A percentile compares a stretch with the other conserved stretches of the same genome.
Conservation (phyloP, 1,140 invertebrate genomes). For the Catajapyx aquilonaris region DNA sequence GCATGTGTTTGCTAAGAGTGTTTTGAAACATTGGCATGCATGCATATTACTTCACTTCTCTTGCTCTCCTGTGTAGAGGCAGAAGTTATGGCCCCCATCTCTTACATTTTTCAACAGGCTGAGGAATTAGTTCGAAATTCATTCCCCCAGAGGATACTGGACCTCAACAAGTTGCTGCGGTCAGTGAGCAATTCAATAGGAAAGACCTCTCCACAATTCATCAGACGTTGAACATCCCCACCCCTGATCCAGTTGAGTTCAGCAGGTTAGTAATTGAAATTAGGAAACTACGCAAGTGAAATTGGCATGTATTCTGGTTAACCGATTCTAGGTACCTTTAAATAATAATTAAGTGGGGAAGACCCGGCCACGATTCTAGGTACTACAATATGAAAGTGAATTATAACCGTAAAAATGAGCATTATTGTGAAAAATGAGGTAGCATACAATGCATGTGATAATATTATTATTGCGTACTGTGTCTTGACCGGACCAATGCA, state of each 20-base stretch:
- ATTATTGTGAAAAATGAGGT: not conserved
- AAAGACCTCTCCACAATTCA: conserved; percentile 52
- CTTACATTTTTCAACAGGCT: too few species aligned
- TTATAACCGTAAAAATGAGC: conserved; percentile 3
- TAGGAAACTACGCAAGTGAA: conserved; percentile 5
- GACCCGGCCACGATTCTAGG: too few species aligned
- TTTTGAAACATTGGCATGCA: conserved; percentile 7
- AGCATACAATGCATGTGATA: conserved; percentile 12
- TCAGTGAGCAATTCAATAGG: conserved; percentile 53
- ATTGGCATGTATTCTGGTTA: conserved; percentile 1
- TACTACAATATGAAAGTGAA: too few species aligned
- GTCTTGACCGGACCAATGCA: too few species aligned
- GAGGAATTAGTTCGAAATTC: conserved; percentile 64
- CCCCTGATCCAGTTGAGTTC: conserved; percentile 50
- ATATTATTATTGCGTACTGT: conserved; percentile 43
- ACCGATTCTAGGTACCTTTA: too few species aligned
- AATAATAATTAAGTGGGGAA: too few species aligned
- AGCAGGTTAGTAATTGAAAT: conserved; percentile 24
- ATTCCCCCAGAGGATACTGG: conserved; percentile 76
- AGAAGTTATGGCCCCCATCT: too few species aligned
- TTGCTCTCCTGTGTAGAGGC: too few species aligned
- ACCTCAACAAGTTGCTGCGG: conserved; percentile 61
- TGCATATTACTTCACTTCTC: conserved; percentile 10
- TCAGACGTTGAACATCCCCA: conserved; percentile 63
- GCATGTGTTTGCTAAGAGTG: conserved; percentile 4